Conservation (phyloP, 1,140 invertebrate genomes). For the Telenomus remus region DNA sequence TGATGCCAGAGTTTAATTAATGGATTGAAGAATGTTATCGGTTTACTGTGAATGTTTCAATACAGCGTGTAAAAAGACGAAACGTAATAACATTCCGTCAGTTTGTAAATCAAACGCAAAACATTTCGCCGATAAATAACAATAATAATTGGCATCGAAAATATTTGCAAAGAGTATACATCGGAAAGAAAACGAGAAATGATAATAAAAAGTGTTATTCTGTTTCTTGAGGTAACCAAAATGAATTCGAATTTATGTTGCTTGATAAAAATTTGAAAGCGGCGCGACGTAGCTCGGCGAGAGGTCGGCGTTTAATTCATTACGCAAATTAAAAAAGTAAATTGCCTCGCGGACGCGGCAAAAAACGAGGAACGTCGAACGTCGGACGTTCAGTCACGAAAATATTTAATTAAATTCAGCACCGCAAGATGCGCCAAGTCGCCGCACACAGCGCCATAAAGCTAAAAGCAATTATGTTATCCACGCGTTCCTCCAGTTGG, state of each 20-base stretch:
- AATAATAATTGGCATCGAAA: not conserved
- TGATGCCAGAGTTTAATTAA: conserved; percentile 32
- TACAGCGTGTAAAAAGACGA: not conserved
- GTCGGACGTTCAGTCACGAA: conserved; percentile 68
- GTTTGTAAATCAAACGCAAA: not conserved
- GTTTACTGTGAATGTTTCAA: conserved; percentile 17
- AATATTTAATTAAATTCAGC: conserved; percentile 74
- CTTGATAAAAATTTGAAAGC: too few relatives aligned
- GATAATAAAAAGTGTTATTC: too few relatives aligned
- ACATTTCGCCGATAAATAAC: conserved; percentile 5
- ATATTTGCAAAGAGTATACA: too few relatives aligned
- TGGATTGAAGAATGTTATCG: conserved; percentile 43
- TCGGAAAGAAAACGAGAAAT: too few relatives aligned
- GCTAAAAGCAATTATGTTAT: conserved; percentile 70
- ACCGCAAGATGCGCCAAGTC: conserved; percentile 71
- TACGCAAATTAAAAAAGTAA: conserved; percentile 73
- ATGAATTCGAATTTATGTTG: too few relatives aligned
- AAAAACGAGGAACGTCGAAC: conserved; percentile 63
- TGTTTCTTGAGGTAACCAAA: too few relatives aligned
- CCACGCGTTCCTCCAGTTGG: conserved; percentile 58
- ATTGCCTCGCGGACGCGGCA: conserved; percentile 67
- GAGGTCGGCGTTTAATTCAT: conserved; percentile 68
- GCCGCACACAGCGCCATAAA: conserved; percentile 56
- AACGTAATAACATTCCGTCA: conserved; percentile 1
- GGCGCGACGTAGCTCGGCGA: conserved; percentile 1